Base-by-base conservation (phyloP, 2,888 invertebrate species). In the Sicus ferrugineus region DNA sequence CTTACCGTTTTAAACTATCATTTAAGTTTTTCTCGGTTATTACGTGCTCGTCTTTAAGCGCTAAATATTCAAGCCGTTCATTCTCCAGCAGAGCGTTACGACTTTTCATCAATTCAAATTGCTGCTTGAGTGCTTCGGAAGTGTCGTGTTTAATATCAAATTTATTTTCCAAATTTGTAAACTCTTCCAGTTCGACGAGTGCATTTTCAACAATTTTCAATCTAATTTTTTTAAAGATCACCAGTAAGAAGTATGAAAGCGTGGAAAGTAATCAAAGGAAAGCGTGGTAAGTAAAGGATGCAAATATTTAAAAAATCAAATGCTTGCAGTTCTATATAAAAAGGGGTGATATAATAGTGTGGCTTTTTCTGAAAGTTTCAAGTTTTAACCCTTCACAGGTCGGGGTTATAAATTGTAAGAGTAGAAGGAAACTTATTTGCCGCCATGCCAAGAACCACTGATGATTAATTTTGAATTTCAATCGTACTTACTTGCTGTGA, bases 161-260 rank as follows among this genome's bases (percentile, higher is more conserved):
- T 65, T 89, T 86, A 71, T 88, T 89, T 79, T 91, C 91, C 73
- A 89, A 82, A 66, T 87, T 86, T 1, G 90, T 89, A 71, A 89
- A 87, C 75, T 89, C 88, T 65, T 87, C 83, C 19, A 91, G 83
- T 68, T 88, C 88, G 73, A 86, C 82, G 1, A 88, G 86, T 73
- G 89, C 88, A 65, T 84, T 85, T 73, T 88, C 87, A 4, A 89
- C 86, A 70, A 83, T 77, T 74, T 84, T 84, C 2, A 88, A 86
- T 76, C 87, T 87, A 74, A 84, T 83, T 31, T 31, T 61, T 46
- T n/a, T 2, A 28, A 16, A 26, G 34, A 46, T n/a, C n/a, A 48
- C 11, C 14, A 59, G 31, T 34, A n/a, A n/a, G 21, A 59, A 19
- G 14, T 30, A 26, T 0, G 3, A n/a, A 30, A 56, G 26, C 5